These are phyloP conservation scores for Pipistrellus nathusii DNA, from an alignment of 2,797 vertebrate species.

Conservation along the genomic window DNA sequence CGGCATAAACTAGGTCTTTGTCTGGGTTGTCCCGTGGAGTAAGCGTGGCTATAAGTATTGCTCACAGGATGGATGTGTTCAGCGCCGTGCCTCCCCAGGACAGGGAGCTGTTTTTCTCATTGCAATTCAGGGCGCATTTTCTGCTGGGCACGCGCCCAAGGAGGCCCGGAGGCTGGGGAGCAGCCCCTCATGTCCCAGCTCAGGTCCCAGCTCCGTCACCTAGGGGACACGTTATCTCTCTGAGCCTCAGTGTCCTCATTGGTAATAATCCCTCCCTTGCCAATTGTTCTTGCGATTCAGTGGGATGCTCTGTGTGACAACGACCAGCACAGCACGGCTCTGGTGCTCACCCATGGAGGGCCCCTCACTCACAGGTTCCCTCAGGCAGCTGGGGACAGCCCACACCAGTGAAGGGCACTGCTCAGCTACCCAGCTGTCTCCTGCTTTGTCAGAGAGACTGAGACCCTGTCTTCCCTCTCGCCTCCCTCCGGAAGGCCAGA, in stretches of 20 bases:
- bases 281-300: not conserved
- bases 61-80: constrained; percentile 61
- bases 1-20: constrained; percentile 65
- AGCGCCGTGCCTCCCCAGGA: constrained; percentile 16
- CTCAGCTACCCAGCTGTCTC: not conserved
- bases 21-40: constrained; percentile 32
- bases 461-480: not conserved
- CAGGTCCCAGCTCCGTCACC: not conserved
- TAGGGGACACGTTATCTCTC: not conserved
- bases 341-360: not conserved
- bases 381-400: not conserved
- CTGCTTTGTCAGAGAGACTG: not conserved
- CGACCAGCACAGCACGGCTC: not conserved
- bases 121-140: not conserved
- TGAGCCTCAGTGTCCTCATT: not conserved
- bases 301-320: not conserved
- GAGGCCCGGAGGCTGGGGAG: not conserved
- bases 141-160: not conserved
- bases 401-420: not conserved
- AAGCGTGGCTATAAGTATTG: not conserved
- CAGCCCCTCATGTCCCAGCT: not conserved
- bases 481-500: not conserved
- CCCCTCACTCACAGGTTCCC: not conserved
- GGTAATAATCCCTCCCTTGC: not conserved
- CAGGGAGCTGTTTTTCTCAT: constrained; percentile 5